Conservation (phyloP, 2,888 invertebrate species). For the Eugnorisma glareosa region DNA sequence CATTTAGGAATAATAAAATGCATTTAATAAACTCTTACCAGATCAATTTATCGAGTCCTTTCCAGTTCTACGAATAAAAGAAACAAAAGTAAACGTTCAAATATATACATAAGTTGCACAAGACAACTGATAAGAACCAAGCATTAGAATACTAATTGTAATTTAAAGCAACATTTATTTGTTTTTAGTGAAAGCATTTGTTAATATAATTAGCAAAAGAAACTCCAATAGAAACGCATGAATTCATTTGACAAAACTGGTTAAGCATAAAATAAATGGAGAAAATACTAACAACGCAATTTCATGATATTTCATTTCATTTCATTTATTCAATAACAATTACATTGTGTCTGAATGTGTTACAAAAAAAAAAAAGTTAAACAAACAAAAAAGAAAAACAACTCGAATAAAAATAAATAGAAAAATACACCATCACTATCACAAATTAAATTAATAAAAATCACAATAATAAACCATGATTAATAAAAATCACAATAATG, state of each 20-base stretch:
- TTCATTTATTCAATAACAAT: too few relatives aligned
- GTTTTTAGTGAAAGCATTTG: not conserved
- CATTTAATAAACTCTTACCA: not conserved
- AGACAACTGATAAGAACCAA: too few relatives aligned
- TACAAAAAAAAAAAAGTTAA: too few relatives aligned
- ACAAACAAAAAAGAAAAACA: too few relatives aligned
- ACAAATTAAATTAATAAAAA: too few relatives aligned
- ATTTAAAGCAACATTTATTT: not conserved
- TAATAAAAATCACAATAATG: too few relatives aligned
- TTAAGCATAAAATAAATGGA: not conserved
- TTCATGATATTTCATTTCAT: too few relatives aligned
- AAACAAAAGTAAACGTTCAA: not conserved
- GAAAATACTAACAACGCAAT: not conserved
- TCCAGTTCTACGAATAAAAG: not conserved
- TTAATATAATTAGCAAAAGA: not conserved
- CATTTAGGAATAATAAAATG: not conserved
- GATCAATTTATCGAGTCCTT: not conserved
- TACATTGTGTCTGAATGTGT: too few relatives aligned
- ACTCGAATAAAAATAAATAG: too few relatives aligned
- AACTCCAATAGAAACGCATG: not conserved
- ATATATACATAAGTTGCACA: not conserved
- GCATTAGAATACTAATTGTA: too few relatives aligned
- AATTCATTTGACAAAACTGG: not conserved
- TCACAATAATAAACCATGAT: too few relatives aligned
- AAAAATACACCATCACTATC: too few relatives aligned